Conservation (phyloP, 2,888 invertebrate species). For the Clusia tigrina region DNA sequence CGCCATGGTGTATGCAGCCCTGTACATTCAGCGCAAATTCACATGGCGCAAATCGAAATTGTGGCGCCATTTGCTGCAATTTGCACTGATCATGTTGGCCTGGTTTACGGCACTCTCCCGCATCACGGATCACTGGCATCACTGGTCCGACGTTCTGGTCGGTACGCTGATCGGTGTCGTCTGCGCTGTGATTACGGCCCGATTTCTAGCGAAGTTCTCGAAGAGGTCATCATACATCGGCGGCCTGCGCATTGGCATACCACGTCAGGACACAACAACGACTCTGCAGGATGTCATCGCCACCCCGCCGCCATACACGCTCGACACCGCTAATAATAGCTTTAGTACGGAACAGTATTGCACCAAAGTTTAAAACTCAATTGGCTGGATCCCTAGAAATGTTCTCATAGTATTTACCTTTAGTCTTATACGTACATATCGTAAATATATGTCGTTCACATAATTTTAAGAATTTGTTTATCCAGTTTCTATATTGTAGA, state of each 20-base stretch:
- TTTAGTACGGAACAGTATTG: conserved; percentile 48
- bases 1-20: conserved; percentile 80
- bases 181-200: conserved; percentile 48
- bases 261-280: conserved; percentile 48
- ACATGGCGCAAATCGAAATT: conserved; percentile 82
- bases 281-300: conserved; percentile 49
- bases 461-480: too few species aligned
- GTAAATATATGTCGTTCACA: too few species aligned
- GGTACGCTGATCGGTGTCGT: conserved; percentile 47
- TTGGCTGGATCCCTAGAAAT: not conserved
- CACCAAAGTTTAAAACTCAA: conserved; percentile 47
- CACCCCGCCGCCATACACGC: conserved; percentile 50
- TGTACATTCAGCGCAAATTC: conserved; percentile 86
- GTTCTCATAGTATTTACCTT: not conserved
- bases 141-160: conserved; percentile 56
- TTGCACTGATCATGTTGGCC: conserved; percentile 50
- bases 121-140: conserved; percentile 57
- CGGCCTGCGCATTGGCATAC: conserved; percentile 22
- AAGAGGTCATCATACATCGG: not conserved
- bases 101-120: conserved; percentile 57
- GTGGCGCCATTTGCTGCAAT: conserved; percentile 81
- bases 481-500: too few species aligned
- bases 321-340: conserved; percentile 33
- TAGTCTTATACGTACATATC: too few species aligned
- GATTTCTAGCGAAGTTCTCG: conserved; percentile 42